Base-by-base conservation (phyloP, 2,797 vertebrate genomes). In the Scarus forsteni region DNA sequence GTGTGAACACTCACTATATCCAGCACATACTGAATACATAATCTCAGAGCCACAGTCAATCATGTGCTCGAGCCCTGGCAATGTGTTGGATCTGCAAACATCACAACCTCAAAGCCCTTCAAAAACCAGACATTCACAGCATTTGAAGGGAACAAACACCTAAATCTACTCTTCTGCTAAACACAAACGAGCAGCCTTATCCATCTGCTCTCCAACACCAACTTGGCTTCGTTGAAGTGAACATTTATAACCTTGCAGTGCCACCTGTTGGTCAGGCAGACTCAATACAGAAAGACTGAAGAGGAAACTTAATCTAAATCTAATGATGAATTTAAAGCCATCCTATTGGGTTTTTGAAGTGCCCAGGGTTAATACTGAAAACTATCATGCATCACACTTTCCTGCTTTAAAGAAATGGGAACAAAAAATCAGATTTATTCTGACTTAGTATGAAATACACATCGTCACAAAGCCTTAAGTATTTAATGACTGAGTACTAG, bases 241-340 rank as follows among this genome's bases (percentile, higher is more conserved):
- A 43, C 39, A 69, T 75, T 7, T 68, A 7, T 60, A 43, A 56
- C 49, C 54, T 48, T 77, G 87, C 77, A 93, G 78, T 83, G 91
- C 86, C 91, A 88, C 81, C 92, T 92, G 82, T 45, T 89, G 89
- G 74, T 53, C 45, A 70, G 0, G 35, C 6, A 40, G 38, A 44
- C 13, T n/a, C 35, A 60, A 52, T 63, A 53, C 72, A 27, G 27
- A 27, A 27, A 27, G 27, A 27, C 27, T n/a, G n/a, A n/a, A n/a
- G n/a, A n/a, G n/a, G n/a, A n/a, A n/a, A n/a, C n/a, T n/a, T n/a
- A n/a, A n/a, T n/a, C n/a, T n/a, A n/a, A n/a, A n/a, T n/a, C n/a
- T n/a, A n/a, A n/a, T n/a, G n/a, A n/a, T n/a, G n/a, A n/a, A n/a
- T n/a, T n/a, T n/a, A n/a, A n/a, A n/a, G n/a, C n/a, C n/a, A n/a